These are phyloP conservation scores for Papilio elwesi DNA, from an alignment of 2,888 invertebrate species.

Conservation along the genomic window DNA sequence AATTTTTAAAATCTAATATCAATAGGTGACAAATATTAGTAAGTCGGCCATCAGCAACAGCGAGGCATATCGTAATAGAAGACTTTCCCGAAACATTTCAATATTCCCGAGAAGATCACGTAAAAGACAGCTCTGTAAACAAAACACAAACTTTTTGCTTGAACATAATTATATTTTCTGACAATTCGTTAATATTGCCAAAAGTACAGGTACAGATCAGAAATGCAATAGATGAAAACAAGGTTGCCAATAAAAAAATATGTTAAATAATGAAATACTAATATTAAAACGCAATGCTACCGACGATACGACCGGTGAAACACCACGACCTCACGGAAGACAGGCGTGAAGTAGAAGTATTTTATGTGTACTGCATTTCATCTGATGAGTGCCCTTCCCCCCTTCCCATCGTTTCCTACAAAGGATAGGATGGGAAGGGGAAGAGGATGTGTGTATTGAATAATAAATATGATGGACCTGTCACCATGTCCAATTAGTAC, in stretches of 20 bases:
- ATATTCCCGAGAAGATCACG: neutral
- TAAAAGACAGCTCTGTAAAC: neutral
- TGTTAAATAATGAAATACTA: no score
- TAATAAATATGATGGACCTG: no score
- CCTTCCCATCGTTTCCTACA: no score
- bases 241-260: no score
- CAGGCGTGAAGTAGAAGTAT: no score
- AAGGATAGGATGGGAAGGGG: no score
- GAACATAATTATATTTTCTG: neutral
- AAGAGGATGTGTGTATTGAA: no score
- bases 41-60: neutral
- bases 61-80: neutral
- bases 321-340: no score
- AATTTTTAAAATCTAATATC: neutral
- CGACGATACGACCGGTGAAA: no score
- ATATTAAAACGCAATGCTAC: no score
- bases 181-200: neutral
- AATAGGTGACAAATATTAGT: neutral
- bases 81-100: constrained; percentile 8
- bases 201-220: neutral
- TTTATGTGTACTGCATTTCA: no score
- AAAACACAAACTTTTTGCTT: neutral
- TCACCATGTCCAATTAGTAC: neutral
- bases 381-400: no score
- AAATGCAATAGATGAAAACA: neutral